Conservation (phyloP, 2,113 vertebrate species). For the Salvelinus alpinus region DNA sequence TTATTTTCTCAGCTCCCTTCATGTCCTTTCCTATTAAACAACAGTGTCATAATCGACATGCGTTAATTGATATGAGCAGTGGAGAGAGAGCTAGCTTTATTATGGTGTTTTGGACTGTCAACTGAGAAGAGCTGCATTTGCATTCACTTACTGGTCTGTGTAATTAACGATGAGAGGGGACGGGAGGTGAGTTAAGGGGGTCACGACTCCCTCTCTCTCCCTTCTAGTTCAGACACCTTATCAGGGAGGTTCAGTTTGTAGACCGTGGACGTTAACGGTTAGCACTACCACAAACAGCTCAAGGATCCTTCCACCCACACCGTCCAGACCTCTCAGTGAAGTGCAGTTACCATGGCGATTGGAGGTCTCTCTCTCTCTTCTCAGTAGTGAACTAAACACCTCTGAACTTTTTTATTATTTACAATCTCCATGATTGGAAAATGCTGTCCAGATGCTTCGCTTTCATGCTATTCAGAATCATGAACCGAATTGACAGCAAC, state of each 20-base stretch:
- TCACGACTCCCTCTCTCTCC: conserved; percentile 13
- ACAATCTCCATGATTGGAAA: conserved; percentile 22
- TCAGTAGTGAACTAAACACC: conserved; percentile 39
- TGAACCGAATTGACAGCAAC: background rate
- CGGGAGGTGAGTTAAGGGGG: conserved; percentile 58
- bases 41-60: background rate
- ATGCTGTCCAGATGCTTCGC: conserved; percentile 33
- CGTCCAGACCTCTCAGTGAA: conserved; percentile 8
- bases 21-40: background rate
- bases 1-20: background rate
- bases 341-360: conserved; percentile 36
- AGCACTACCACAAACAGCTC: conserved; percentile 15
- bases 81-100: background rate
- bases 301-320: conserved; percentile 2
- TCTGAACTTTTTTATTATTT: conserved; percentile 38
- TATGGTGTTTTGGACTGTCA: background rate
- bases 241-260: no score
- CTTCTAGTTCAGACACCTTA: no score
- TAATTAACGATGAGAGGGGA: conserved; percentile 64
- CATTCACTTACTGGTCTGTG: conserved; percentile 24
- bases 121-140: background rate
- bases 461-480: conserved; percentile 15
- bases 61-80: background rate
- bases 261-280: background rate
- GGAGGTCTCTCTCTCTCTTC: conserved; percentile 20